Percentiles rank a stretch among this genome's conserved stretches.
Evolutionary conservation across 2,113 vertebrate genomes (phyloP).

Genomic region (Morone chrysops): DNA sequence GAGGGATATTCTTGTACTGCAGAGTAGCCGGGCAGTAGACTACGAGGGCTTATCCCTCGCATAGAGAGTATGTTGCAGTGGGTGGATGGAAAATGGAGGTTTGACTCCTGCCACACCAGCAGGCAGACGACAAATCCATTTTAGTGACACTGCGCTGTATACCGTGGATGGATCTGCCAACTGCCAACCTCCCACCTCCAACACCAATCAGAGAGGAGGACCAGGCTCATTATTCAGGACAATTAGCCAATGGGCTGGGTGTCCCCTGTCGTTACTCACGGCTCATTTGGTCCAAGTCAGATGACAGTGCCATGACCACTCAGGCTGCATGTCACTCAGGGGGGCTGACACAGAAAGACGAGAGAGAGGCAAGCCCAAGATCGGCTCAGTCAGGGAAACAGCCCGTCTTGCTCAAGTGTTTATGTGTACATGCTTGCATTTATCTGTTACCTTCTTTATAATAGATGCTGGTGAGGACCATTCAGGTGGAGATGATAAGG

Average conservation of each 20-base stretch:
- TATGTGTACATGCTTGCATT: background rate
- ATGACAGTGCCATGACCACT: slow-evolving; percentile 73
- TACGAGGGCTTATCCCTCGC: background rate
- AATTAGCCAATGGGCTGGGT: slow-evolving; percentile 76
- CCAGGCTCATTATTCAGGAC: slow-evolving; percentile 71
- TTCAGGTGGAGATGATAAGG: slow-evolving; percentile 11
- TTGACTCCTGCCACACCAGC: slow-evolving; percentile 42
- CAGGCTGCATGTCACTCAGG: slow-evolving; percentile 69
- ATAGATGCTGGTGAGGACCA: background rate
- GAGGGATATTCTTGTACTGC: background rate
- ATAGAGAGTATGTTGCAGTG: slow-evolving; percentile 14
- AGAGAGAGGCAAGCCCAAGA: slow-evolving; percentile 17
- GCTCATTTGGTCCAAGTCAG: slow-evolving; percentile 74
- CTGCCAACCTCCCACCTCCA: slow-evolving; percentile 55
- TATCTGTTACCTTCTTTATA: background rate
- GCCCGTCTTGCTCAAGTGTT: background rate
- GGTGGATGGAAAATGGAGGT: slow-evolving; percentile 42
- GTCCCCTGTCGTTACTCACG: slow-evolving; percentile 68
- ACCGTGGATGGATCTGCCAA: slow-evolving; percentile 41
- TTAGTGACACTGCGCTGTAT: slow-evolving; percentile 28
- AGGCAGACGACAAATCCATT: slow-evolving; percentile 62
- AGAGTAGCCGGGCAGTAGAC: background rate
- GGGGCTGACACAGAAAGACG: slow-evolving; percentile 40
- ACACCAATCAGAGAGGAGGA: slow-evolving; percentile 64
- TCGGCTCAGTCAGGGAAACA: slow-evolving; percentile 25